Evolutionary conservation across 2,113 vertebrate genomes (phyloP).

Genomic region (Neodon shergylaensis): DNA sequence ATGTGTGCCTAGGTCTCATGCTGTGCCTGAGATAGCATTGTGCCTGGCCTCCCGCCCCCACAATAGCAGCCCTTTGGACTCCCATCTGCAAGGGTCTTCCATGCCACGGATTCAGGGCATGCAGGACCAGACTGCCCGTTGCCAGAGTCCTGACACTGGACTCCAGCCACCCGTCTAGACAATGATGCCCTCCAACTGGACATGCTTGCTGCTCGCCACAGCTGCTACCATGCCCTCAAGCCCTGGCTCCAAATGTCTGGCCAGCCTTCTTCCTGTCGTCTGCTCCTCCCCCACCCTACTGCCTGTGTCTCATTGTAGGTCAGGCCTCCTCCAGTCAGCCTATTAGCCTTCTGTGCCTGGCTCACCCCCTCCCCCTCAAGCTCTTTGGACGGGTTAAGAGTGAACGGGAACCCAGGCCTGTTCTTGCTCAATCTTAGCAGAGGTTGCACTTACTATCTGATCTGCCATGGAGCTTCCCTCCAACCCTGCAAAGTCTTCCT

Average conservation of each 20-base stretch:
- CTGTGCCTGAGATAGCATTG: neutral
- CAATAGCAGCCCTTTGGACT: neutral
- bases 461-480: neutral
- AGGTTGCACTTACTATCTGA: accelerated
- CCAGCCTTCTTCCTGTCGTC: neutral
- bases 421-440: neutral
- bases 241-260: neutral
- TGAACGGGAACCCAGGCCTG: neutral
- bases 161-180: slow-evolving; percentile 37
- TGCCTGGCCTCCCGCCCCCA: neutral
- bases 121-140: neutral
- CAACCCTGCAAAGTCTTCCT: neutral
- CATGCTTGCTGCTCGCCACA: neutral
- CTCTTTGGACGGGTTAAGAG: neutral
- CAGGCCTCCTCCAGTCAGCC: neutral
- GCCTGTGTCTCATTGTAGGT: neutral
- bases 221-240: neutral
- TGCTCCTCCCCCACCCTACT: neutral
- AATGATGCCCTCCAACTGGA: neutral
- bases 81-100: neutral
- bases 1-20: neutral
- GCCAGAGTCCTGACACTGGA: neutral
- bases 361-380: neutral
- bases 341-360: neutral
- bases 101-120: neutral